Base-by-base conservation (phyloP, 2,113 vertebrate species). In the Lepus europaeus region DNA sequence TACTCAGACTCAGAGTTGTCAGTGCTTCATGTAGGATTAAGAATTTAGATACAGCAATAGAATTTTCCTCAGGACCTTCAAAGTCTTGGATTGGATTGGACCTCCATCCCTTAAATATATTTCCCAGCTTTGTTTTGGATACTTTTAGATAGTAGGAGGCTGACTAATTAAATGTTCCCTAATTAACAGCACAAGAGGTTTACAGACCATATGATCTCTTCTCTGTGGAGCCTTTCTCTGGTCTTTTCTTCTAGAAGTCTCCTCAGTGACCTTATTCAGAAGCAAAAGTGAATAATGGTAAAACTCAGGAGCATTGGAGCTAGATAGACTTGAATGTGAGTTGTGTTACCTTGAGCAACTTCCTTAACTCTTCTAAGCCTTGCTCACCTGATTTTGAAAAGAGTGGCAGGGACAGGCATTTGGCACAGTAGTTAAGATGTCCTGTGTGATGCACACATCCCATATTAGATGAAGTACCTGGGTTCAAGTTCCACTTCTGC, bases 1-100 rank as follows among this genome's bases (percentile, higher is more conserved):
- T n/a, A 23, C 59, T 23, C 51, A 29, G 19, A 25, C 74, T 81
- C 16, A n/a, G 51, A 68, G 33, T 10, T 93, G 33, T 25, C 53
- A 9, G 39, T 0, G 0, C 19, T 20, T 39, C 36, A 5, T 0
- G 0, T 31, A 56, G 6, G 11, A 19, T 56, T 36, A 51, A 80
- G 22, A 31, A 59, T 36, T 22, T 6, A 85, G 23, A 11, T 12
- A 9, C 0, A 77, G 10, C 5, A 23, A 6, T 7, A 23, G 45
- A 14, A 27, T 53, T 8, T 3, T 39, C n/a, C 27, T 33, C 23
- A 7, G 14, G 73, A 8, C 29, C 63, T 27, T 25, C 56, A 73
- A 14, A 61, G n/a, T n/a, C 2, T 6, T 36, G 68, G 8, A 27
- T 17, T 83, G 27, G 27, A n/a, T 25, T 33, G 29, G 39, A 33